phyloP scores from a whole-genome alignment of 2,888 invertebrate species.

The Aromia moschata region DNA sequence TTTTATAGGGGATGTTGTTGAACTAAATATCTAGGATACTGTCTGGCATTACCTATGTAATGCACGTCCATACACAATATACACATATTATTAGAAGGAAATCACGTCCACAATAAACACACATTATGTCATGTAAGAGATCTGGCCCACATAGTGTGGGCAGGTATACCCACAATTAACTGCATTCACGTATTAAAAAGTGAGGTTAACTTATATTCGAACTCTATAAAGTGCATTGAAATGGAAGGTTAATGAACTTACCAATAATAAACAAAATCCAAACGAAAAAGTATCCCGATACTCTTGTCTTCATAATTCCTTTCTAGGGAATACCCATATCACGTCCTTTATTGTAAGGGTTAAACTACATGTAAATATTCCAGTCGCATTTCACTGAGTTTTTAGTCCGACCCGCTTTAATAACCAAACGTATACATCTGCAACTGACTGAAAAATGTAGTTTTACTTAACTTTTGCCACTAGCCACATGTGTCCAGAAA shows the following conservation, averaged over 20 bases:
- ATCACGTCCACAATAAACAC: too few relatives aligned
- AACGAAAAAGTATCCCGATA: slow-evolving; percentile 28
- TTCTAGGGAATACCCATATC: slow-evolving; percentile 33
- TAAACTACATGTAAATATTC: not conserved
- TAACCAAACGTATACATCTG: not conserved
- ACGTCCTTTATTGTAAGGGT: slow-evolving; percentile 10
- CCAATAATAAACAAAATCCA: slow-evolving; percentile 41
- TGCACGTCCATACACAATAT: too few relatives aligned
- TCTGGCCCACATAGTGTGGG: too few relatives aligned
- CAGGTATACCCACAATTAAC: not conserved
- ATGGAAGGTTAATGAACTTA: slow-evolving; percentile 27
- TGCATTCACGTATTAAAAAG: slow-evolving; percentile 16
- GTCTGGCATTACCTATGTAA: too few relatives aligned
- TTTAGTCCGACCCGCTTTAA: not conserved
- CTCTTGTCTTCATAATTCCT: slow-evolving; percentile 36
- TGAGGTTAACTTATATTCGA: slow-evolving; percentile 19
- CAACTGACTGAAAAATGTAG: not conserved
- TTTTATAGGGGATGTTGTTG: too few relatives aligned
- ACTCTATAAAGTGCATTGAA: not conserved
- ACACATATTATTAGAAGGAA: too few relatives aligned
- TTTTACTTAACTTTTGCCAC: slow-evolving; percentile 11
- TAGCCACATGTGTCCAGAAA: slow-evolving; percentile 8
- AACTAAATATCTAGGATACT: too few relatives aligned
- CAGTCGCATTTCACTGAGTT: slow-evolving; percentile 8
- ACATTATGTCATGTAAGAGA: too few relatives aligned